Conservation (phyloP, 1,140 invertebrate genomes). For the Arctopsyche grandis region DNA sequence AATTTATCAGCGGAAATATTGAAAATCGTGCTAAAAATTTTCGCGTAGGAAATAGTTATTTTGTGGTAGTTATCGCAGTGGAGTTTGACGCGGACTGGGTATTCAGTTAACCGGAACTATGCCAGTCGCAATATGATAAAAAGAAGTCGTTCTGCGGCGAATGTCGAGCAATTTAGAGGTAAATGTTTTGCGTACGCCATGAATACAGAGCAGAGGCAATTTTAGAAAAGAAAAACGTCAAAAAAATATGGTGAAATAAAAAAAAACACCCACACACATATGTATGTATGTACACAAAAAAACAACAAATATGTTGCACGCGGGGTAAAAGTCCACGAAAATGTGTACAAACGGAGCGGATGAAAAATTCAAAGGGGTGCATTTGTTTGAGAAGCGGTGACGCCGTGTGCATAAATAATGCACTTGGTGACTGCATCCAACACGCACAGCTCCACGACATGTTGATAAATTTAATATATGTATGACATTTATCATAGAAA, state of each 20-base stretch:
- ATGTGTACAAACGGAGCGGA: constrained; percentile 29
- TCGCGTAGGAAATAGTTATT: too few relatives aligned
- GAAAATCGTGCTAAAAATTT: too few relatives aligned
- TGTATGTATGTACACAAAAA: constrained; percentile 21
- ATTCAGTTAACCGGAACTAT: constrained; percentile 33
- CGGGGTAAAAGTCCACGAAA: background rate
- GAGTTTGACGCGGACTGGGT: background rate
- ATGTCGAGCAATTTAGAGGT: constrained; percentile 52
- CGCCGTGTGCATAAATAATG: constrained; percentile 31
- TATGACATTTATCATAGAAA: too few relatives aligned
- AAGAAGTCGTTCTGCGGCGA: constrained; percentile 44
- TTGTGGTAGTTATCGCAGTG: background rate
- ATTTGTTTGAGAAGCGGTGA: constrained; percentile 44
- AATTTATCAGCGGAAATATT: too few relatives aligned
- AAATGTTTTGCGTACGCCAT: constrained; percentile 53
- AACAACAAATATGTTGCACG: constrained; percentile 14
- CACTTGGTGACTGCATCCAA: background rate
- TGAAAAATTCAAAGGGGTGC: constrained; percentile 46
- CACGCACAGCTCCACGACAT: too few relatives aligned
- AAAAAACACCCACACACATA: background rate
- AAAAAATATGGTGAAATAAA: background rate
- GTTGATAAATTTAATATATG: too few relatives aligned
- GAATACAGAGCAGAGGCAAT: constrained; percentile 51
- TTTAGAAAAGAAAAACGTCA: constrained; percentile 39
- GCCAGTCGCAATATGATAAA: constrained; percentile 21